Base-by-base conservation (phyloP, 2,113 vertebrate genomes). In the Corvus cornix region DNA sequence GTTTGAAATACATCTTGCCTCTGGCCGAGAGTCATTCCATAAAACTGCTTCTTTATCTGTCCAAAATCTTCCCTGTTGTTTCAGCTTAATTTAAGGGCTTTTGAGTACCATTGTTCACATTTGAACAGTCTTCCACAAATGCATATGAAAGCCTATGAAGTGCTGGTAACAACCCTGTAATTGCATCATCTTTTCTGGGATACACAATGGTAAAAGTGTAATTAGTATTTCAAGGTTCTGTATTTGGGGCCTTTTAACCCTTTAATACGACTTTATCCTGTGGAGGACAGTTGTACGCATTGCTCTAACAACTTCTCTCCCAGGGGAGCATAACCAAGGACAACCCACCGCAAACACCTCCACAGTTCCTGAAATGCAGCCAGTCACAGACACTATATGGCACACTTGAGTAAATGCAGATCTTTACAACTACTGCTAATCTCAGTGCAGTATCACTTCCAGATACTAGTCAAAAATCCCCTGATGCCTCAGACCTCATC, bases 171-270 rank as follows among this genome's bases (percentile, higher is more conserved):
- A 94, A 69, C 69, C 66, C 84, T 76, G 70, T 58, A 96, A 96
- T 87, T 93, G 90, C 43, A 95, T 49, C 84, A 96, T 74, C 85
- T 95, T 78, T 95, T 91, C 94, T 69, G 48, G 60, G 69, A 92
- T 93, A 95, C 51, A 56, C 19, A 68, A 87, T 73, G 70, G 81
- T 92, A 92, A 67, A 93, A 96, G 66, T 70, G 70, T 90, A 97
- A 97, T 95, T 96, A 95, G 64, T 58, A 96, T 92, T 97, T 96
- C 89, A 96, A 88, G 67, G 72, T 59, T 90, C 75, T 91, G 58
- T 93, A 91, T 94, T 87, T 92, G 74, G 78, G 91, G 91, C 60
- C 66, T 51, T 64, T 77, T 74, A 97, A 96, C 77, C 82, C 77
- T 97, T 92, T 67, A 82, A 79, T 15, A 92, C 4, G 22, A 64